These are phyloP conservation scores for Suillia variegata DNA, from an alignment of 2,888 invertebrate genomes.

Conservation along the genomic window DNA sequence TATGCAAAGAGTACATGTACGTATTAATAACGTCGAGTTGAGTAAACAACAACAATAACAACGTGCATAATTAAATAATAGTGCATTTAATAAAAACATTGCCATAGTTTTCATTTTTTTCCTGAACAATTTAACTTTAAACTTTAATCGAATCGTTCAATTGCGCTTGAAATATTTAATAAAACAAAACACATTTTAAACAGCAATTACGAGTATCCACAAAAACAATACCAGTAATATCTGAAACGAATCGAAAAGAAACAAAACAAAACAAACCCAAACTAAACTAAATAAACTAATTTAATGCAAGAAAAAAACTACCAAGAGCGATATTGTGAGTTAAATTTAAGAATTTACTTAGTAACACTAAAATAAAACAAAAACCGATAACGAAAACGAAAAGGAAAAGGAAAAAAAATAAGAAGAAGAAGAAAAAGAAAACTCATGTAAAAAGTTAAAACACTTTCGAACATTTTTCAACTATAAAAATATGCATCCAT, in stretches of 20 bases:
- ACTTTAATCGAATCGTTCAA: no score
- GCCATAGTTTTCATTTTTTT: background rate
- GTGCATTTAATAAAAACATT: conserved; percentile 1
- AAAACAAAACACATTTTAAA: background rate
- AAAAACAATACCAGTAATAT: background rate
- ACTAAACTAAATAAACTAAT: conserved; percentile 5
- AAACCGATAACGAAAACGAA: conserved; percentile 12
- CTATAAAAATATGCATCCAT: conserved; percentile 2
- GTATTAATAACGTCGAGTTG: conserved; percentile 6
- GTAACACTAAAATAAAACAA: conserved; percentile 22
- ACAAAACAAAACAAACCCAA: conserved; percentile 6
- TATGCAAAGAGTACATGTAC: background rate
- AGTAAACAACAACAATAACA: conserved; percentile 13
- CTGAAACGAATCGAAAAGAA: background rate
- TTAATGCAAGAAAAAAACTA: conserved; percentile 17
- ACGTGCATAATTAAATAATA: conserved; percentile 18
- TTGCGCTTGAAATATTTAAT: background rate
- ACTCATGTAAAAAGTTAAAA: background rate
- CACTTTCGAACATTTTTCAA: background rate
- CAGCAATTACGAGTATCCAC: background rate
- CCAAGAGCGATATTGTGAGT: conserved; percentile 14
- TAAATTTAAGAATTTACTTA: conserved; percentile 19
- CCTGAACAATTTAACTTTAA: no score
- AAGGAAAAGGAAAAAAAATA: background rate
- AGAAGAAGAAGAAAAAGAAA: background rate